Evolutionary conservation across 1,140 invertebrate genomes (phyloP), one percentile per base, ranked within the genome.

Genomic region (Gonatopus flavifemur): DNA sequence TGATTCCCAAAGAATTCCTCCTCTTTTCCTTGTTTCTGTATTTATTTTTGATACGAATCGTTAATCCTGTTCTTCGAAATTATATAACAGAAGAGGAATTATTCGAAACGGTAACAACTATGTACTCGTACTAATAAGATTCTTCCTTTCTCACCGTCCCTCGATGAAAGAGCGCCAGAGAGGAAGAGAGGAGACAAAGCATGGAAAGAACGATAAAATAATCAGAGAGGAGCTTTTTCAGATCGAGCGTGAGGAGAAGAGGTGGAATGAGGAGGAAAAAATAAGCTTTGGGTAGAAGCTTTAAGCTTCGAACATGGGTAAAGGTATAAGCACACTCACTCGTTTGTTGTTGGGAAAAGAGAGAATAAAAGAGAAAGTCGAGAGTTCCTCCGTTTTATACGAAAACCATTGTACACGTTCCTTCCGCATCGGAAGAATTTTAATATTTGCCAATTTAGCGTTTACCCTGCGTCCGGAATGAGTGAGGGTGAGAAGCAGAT

Each of bases 401-500:
- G n/a, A n/a, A 51, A 62, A 50, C 59, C 59, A 62, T 59, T 62
- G 57, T 61, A 57, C 55, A 52, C 60, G 60, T 52, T 62, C 60
- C 60, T 63, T 63, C 59, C 60, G 55, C 60, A 63, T 63, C 60
- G 62, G 59, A 65, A 65, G 62, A 65, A 65, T 65, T 65, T 65
- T 65, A 65, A 65, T 65, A 65, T 65, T 65, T 65, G 62, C 62
- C 62, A 65, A 65, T 65, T 65, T 65, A 64, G 49, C n/a, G n/a
- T n/a, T n/a, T n/a, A n/a, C n/a, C 57, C 42, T 40, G 32, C 55
- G 55, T 52, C 55, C 45, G 55, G 47, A 55, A n/a, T n/a, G n/a
- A n/a, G n/a, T n/a, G n/a, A n/a, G n/a, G n/a, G n/a, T n/a, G n/a
- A n/a, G n/a, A n/a, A n/a, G n/a, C n/a, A 64, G 62, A 62, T 58